phyloP scores from a whole-genome alignment of 2,888 invertebrate genomes.

The Cynaeus angustus region DNA sequence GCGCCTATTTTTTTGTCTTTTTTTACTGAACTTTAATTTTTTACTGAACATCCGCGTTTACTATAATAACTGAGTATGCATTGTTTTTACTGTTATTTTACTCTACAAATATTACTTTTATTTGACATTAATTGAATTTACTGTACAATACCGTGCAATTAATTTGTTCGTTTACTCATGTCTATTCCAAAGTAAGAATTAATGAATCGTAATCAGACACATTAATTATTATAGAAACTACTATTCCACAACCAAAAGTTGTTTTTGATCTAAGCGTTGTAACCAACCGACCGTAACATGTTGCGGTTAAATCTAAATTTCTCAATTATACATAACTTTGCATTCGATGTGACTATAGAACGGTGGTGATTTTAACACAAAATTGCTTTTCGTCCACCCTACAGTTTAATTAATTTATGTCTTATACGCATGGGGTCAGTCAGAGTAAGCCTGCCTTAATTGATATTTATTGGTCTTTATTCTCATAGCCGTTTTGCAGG shows the following conservation, averaged over 20 bases:
- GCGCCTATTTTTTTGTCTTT: no score
- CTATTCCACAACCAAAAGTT: background rate
- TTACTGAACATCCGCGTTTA: no score
- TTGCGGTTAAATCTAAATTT: conserved; percentile 14
- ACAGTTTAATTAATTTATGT: conserved; percentile 45
- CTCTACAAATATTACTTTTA: no score
- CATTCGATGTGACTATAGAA: conserved; percentile 7
- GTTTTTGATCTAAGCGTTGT: background rate
- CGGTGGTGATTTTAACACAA: conserved; percentile 22
- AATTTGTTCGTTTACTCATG: no score
- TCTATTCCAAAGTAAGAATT: no score
- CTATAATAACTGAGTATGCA: no score
- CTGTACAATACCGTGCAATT: no score
- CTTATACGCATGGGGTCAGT: conserved; percentile 42
- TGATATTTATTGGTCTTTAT: conserved; percentile 25
- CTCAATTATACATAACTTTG: conserved; percentile 17
- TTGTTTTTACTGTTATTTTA: no score
- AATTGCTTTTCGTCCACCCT: conserved; percentile 37
- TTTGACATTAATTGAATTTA: no score
- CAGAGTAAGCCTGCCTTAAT: conserved; percentile 17
- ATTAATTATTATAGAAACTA: background rate
- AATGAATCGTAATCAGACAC: no score
- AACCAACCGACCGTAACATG: background rate
- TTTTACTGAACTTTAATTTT: no score
- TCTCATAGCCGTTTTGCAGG: background rate